Conservation (phyloP, 2,113 vertebrate species). For the Chiloscyllium plagiosum region DNA sequence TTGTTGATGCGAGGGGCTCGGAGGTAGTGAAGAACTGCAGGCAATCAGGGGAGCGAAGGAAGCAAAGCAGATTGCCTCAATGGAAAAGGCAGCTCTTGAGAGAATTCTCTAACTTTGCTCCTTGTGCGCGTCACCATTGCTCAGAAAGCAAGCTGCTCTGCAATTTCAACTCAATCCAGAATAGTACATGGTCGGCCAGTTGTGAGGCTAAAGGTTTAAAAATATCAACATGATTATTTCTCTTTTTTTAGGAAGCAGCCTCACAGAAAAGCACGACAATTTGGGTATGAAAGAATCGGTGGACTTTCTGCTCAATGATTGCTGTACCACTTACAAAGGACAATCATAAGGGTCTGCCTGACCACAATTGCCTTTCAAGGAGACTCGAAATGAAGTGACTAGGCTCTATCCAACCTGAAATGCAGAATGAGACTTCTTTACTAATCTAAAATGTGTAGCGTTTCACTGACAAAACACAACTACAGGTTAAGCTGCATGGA, state of each 20-base stretch:
- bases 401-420: not conserved
- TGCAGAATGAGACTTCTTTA: not conserved
- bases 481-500: not conserved
- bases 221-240: not conserved
- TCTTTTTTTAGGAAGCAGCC: constrained; percentile 55
- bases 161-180: not conserved
- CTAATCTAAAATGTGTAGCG: not conserved
- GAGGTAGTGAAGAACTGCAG: not conserved
- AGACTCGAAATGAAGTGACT: not conserved
- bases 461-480: not conserved
- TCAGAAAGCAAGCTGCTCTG: not conserved
- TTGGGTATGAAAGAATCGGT: constrained; percentile 52
- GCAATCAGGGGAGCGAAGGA: not conserved
- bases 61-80: not conserved
- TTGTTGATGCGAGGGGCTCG: not conserved
- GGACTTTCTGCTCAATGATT: constrained; percentile 5
- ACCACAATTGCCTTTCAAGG: not conserved
- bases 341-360: not conserved
- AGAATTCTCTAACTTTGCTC: not conserved
- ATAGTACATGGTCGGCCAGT: not conserved
- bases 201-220: not conserved
- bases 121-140: not conserved
- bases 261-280: constrained; percentile 58
- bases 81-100: not conserved
- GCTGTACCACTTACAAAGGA: not conserved